Base-by-base conservation (phyloP, 2,113 vertebrate species). In the Rhombomys opimus region DNA sequence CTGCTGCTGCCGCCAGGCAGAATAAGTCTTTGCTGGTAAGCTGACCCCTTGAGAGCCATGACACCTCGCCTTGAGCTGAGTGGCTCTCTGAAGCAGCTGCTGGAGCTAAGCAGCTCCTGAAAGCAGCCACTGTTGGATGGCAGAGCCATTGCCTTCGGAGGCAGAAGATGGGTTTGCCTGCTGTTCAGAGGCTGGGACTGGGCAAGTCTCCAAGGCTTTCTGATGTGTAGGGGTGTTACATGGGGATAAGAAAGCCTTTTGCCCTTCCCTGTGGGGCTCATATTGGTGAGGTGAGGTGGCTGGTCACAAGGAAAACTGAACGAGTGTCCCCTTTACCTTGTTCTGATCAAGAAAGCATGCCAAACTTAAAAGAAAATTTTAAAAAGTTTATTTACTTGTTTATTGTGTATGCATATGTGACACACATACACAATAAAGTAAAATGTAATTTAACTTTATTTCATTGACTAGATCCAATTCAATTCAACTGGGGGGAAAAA, bases 161-260 rank as follows among this genome's bases (percentile, higher is more conserved):
- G 63, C 32, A 7, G 70, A 50, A 82, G 75, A 61, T n/a, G 46
- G 35, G 7, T 12, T 52, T 72, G 59, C 30, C 1, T 5, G n/a
- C 30, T 23, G 0, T 25, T 77, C 32, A 0, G 10, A 52, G 52
- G 35, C 57, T 32, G 6, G 25, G 57, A 27, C 12, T 32, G 57
- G 17, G 50, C 17, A 27, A 18, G 65, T 12, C 61, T 17, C 54
- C 41, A 65, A n/a, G 3, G 8, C 50, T 41, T 61, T 41, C 17
- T 32, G 50, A 27, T 54, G 17, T 27, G 35, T 18, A 61, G 5
- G 25, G 32, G 38, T 0, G 3, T 15, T 18, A 17, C 22, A 20
- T 22, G 2, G 3, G 25, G 7, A 6, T 11, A 8, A 3, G n/a
- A 20, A 1, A 5, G 18, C 7, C 35, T 5, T 18, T 1, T 4